Evolutionary conservation across 2,888 invertebrate species (phyloP), one percentile per base, ranked within the genome.

Genomic region (Ectobius pallidus): DNA sequence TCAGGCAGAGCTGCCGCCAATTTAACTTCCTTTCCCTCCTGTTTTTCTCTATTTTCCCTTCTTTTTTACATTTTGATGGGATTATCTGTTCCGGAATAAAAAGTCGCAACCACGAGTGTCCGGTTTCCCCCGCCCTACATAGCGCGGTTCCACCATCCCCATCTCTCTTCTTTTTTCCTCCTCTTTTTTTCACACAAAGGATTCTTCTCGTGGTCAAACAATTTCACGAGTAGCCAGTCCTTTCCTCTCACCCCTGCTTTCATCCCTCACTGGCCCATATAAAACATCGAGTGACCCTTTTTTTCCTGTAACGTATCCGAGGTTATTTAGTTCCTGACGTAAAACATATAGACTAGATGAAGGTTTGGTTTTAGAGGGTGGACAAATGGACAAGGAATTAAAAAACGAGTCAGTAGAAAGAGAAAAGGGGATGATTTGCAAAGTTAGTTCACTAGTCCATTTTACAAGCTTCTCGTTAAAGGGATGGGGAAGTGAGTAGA

Each of bases 171-270:
- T n/a, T n/a, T n/a, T n/a, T n/a, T n/a, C n/a, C n/a, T n/a, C n/a
- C n/a, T n/a, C 22, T 32, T 63, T 58, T 73, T 67, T 63, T 65
- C 70, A 46, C 65, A 67, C 70, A 73, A 73, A 73, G 73, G 70
- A 65, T 73, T 73, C 70, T 73, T 73, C 70, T 42, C n/a, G 70
- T 44, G 70, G 70, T 70, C 70, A 70, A 70, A 58, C 70, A 70
- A 70, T 70, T 70, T 70, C 70, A 70, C 70, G 70, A 70, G 61
- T 58, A 70, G 61, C 70, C 70, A 58, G 22, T 6, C 11, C 14
- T 25, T 14, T 22, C n/a, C 30, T 18, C 65, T 20, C 58, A 34
- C 11, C 25, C 55, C 55, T 22, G 22, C 9, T 46, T 65, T 65
- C 58, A 42, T 39, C 61, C 42, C 58, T 42, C 44, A 55, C 70